Evolutionary conservation across 2,113 vertebrate genomes (phyloP).

Genomic region (Vulpes ferrilata): DNA sequence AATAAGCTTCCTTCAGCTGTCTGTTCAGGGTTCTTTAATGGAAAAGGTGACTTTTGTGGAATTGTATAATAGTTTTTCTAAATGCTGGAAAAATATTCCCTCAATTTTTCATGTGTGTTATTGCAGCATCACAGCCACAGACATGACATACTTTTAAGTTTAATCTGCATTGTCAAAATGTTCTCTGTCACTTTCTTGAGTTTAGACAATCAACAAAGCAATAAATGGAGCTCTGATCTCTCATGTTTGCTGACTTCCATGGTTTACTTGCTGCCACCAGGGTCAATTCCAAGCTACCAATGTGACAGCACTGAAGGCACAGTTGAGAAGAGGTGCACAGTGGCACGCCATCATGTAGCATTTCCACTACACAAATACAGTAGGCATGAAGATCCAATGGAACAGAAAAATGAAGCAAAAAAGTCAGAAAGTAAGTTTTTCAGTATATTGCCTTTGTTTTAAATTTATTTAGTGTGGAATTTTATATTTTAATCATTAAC

Average conservation of each 20-base stretch:
- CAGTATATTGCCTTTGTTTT: not conserved
- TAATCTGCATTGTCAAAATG: not conserved
- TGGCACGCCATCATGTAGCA: too few species aligned
- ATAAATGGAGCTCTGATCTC: not conserved
- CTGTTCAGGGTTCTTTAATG: not conserved
- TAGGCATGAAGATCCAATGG: not conserved
- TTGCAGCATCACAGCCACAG: not conserved
- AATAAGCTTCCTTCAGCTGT: not conserved
- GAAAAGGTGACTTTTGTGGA: not conserved
- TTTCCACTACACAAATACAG: not conserved
- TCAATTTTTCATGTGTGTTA: not conserved
- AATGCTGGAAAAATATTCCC: not conserved
- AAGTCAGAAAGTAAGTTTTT: not conserved
- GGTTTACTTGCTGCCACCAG: not conserved
- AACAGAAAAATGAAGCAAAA: not conserved
- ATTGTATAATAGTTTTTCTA: not conserved
- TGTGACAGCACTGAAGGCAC: not conserved
- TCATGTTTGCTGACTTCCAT: not conserved
- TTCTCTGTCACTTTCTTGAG: not conserved
- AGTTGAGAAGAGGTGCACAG: not conserved
- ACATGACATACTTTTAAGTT: not conserved
- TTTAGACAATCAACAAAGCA: not conserved
- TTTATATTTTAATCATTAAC: not conserved
- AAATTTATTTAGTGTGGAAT: not conserved
- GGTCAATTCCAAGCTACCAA: not conserved